Evolutionary conservation across 1,140 invertebrate species (phyloP), one percentile per base, ranked within the genome.

Genomic region (Drosophila varians): DNA sequence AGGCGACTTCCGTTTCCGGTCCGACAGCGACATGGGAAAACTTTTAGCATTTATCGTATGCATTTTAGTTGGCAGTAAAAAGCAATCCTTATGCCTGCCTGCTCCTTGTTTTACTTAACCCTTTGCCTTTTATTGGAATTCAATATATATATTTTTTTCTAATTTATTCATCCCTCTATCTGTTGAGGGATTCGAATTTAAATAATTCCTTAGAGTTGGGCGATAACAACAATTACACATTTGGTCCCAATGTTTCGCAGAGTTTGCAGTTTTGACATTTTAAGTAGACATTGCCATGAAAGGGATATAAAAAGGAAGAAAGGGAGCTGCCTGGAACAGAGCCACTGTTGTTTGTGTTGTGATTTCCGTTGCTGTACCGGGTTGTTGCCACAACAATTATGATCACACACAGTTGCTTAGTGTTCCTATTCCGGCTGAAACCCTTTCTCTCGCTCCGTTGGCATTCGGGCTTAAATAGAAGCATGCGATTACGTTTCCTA

Each of bases 251-350:
- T 7, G 28, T 9, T 12, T 8, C 1, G 42, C 65, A 68, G 70
- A 84, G 55, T 76, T 75, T 79, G 55, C 79, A 65, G 61, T 57
- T 86, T 72, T 61, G 80, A 86, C 80, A 65, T 84, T 78, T 79
- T 64, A 56, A 68, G 57, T 68, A 84, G 53, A 48, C 64, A 51
- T 61, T 64, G 60, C 56, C 56, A 61, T 64, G 55, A 45, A 73
- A 49, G 40, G 43, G 45, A 51, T 51, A 55, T 26, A 40, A 54
- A 54, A 11, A 49, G 48, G 43, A 36, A 53, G 43, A 36, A 52
- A 8, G 43, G 31, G 43, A 36, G 47, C 65, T 38, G 36, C 47
- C 65, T 65, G 36, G 70, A 73, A 61, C 55, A 54, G 36, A 28
- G 58, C 40, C 54, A 66, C 57, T 77, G 66, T 72, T 75, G 65